phyloP scores from a whole-genome alignment of 2,888 invertebrate species.

The Podotricha telesiphe region DNA sequence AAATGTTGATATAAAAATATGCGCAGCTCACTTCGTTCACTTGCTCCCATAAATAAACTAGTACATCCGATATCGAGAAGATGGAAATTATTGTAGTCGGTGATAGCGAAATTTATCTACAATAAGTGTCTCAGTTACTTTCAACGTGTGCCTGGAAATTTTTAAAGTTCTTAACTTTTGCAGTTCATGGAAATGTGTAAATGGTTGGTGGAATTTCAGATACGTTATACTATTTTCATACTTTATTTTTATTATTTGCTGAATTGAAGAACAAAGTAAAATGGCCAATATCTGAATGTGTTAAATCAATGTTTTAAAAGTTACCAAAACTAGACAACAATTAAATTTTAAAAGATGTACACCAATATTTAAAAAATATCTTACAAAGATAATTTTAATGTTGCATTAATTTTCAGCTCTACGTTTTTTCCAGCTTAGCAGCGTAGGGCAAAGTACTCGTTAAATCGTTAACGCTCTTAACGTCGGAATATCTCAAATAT shows the following conservation, averaged over 20 bases:
- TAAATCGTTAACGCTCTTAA: no score
- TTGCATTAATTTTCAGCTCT: no score
- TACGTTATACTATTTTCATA: background rate
- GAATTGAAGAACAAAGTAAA: background rate
- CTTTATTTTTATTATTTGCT: background rate
- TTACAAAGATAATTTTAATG: no score
- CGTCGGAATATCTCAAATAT: no score
- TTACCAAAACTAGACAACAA: no score
- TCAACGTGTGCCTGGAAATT: background rate
- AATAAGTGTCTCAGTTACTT: constrained; percentile 14
- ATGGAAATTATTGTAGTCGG: constrained; percentile 18
- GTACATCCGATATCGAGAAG: constrained; percentile 10
- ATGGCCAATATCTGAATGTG: no score
- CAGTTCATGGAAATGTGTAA: background rate
- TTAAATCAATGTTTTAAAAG: no score
- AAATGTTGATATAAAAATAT: constrained; percentile 4
- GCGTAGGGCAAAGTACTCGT: no score
- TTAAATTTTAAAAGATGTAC: no score
- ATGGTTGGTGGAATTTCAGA: background rate
- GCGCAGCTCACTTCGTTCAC: constrained; percentile 9
- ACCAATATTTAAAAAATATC: no score
- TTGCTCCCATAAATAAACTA: background rate
- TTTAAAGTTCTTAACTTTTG: constrained; percentile 1
- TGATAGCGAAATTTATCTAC: constrained; percentile 25
- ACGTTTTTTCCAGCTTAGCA: no score